phyloP scores from a whole-genome alignment of 37 sponge, comb jelly and placozoan genomes.

The Ianthella basta region DNA sequence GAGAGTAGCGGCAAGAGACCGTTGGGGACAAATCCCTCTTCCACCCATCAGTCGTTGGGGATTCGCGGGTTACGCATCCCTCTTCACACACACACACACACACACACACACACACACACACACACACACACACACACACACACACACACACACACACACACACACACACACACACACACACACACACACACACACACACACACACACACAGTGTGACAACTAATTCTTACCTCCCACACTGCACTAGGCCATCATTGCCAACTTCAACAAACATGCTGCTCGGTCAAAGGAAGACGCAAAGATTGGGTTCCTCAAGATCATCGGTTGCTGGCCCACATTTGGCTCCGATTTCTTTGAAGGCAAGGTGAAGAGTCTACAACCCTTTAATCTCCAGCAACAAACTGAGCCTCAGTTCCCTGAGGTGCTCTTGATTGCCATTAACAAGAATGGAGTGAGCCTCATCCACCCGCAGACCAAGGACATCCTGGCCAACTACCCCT shows the following conservation, averaged over 20 bases:
- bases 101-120: no score
- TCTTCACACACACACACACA: no score
- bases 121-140: no score
- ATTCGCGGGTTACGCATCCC: no score
- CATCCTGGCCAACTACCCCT: conserved; percentile 80
- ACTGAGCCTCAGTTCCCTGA: conserved; percentile 92
- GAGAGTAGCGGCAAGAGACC: no score
- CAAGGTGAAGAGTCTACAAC: conserved; percentile 80
- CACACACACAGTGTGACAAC: no score
- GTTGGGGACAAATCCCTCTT: no score
- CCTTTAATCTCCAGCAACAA: conserved; percentile 77
- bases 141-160: no score
- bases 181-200: no score
- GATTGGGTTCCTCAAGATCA: conserved; percentile 78
- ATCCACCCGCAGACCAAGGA: conserved; percentile 89
- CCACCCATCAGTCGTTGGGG: no score
- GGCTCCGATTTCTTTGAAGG: conserved; percentile 98
- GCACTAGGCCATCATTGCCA: conserved; percentile 51
- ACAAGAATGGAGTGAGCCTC: conserved; percentile 89
- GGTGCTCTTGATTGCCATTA: conserved; percentile 82
- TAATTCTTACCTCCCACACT: background rate
- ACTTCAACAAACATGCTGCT: conserved; percentile 61
- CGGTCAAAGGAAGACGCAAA: conserved; percentile 81
- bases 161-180: no score
- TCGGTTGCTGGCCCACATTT: conserved; percentile 89